A percentile compares a stretch with the other conserved stretches of the same genome.
Evolutionary conservation across 2,113 vertebrate genomes (phyloP).

Genomic region (Zosterops lateralis): DNA sequence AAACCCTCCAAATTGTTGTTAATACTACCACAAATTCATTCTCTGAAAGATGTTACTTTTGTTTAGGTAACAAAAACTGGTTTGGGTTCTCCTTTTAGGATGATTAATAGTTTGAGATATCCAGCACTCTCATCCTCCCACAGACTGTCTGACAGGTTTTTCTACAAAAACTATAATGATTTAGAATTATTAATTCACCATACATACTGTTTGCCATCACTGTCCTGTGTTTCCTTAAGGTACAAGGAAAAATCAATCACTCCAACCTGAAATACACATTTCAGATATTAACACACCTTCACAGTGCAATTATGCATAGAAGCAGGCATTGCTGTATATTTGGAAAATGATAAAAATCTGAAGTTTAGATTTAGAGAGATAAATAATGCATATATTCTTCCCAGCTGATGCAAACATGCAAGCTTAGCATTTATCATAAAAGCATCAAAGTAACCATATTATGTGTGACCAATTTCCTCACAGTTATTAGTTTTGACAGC

Average conservation of each 20-base stretch:
- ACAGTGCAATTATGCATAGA: not conserved
- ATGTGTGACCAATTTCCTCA: not conserved
- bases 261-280: constrained; percentile 81
- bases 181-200: not conserved
- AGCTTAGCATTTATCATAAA: not conserved
- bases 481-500: not conserved
- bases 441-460: not conserved
- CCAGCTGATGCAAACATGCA: not conserved
- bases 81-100: not conserved
- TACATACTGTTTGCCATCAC: constrained; percentile 88
- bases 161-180: not conserved
- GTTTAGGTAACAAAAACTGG: not conserved
- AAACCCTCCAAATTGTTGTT: not conserved
- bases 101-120: not conserved
- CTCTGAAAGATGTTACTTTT: not conserved
- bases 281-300: not conserved
- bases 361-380: not conserved
- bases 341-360: not conserved
- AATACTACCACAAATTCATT: not conserved
- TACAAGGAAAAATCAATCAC: constrained; percentile 98
- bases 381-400: not conserved
- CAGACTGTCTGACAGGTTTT: not conserved
- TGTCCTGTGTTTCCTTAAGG: constrained; percentile 86
- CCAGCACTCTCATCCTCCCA: not conserved
- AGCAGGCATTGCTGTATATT: not conserved